Conservation (phyloP, 2,797 vertebrate species). For the Anabas testudineus region DNA sequence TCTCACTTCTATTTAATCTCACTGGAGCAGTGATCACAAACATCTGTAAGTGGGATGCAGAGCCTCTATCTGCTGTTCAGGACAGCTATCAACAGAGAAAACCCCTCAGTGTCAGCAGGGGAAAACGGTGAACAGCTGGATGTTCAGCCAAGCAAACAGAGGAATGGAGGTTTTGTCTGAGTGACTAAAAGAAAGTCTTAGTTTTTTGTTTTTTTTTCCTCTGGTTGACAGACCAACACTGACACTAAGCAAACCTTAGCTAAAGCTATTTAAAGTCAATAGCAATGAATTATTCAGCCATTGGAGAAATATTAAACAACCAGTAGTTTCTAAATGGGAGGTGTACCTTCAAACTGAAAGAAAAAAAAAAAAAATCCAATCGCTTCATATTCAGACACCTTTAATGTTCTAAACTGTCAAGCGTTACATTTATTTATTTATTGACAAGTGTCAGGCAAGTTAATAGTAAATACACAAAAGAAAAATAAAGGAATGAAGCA, state of each 20-base stretch:
- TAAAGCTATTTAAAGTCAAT: background rate
- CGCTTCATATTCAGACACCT: too few relatives aligned
- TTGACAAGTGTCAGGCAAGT: too few relatives aligned
- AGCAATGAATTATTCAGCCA: too few relatives aligned
- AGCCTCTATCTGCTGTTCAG: constrained; percentile 57
- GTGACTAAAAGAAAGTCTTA: constrained; percentile 21
- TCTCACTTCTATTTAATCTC: constrained; percentile 62
- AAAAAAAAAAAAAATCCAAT: too few relatives aligned
- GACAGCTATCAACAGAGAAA: constrained; percentile 44
- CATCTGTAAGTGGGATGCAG: constrained; percentile 75
- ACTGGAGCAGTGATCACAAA: constrained; percentile 67
- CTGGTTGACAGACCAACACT: background rate
- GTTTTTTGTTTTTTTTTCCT: constrained; percentile 11
- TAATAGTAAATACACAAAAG: too few relatives aligned
- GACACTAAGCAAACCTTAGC: too few relatives aligned
- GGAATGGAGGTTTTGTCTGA: constrained; percentile 51
- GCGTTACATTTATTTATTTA: too few relatives aligned
- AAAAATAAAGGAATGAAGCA: too few relatives aligned
- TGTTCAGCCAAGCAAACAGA: constrained; percentile 31
- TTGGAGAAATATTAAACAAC: too few relatives aligned
- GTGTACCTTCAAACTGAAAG: too few relatives aligned
- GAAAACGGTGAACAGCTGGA: constrained; percentile 52
- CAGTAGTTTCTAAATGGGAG: too few relatives aligned
- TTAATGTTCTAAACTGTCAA: too few relatives aligned
- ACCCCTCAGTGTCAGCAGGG: constrained; percentile 1